phyloP scores from a whole-genome alignment of 2,113 vertebrate genomes.

The Pipa parva region DNA sequence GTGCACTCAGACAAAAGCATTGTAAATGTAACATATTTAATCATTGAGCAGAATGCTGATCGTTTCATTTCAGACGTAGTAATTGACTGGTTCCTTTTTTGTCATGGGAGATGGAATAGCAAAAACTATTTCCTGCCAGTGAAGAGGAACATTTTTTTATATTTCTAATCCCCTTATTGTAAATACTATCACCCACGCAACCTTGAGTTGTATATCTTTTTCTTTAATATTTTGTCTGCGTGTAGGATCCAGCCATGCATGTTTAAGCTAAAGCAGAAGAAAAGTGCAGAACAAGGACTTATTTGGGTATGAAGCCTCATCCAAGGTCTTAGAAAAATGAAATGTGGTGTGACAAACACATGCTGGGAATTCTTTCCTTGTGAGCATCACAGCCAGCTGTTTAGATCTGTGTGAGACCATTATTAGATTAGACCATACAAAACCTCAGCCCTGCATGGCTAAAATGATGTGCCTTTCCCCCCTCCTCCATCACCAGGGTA shows the following conservation, averaged over 20 bases:
- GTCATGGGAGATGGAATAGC: too few species aligned
- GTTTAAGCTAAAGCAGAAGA: conserved; percentile 29
- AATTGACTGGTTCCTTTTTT: too few species aligned
- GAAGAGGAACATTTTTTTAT: too few species aligned
- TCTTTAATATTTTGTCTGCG: conserved; percentile 16
- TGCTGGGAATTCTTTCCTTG: conserved; percentile 36
- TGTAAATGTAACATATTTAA: too few species aligned
- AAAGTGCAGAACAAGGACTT: conserved; percentile 17
- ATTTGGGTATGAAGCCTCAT: conserved; percentile 29
- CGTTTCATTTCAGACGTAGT: too few species aligned
- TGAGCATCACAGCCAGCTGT: conserved; percentile 35
- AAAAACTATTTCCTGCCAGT: too few species aligned
- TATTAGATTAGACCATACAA: conserved; percentile 41
- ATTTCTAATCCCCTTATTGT: background rate
- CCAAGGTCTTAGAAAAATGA: conserved; percentile 38
- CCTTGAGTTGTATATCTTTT: background rate
- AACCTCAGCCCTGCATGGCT: background rate
- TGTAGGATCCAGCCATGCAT: conserved; percentile 11
- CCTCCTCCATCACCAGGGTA: too few species aligned
- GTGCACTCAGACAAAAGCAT: too few species aligned
- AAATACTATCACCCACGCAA: background rate
- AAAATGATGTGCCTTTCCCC: too few species aligned
- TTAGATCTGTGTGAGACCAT: conserved; percentile 10
- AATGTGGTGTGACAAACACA: conserved; percentile 40
- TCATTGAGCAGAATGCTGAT: too few species aligned